Conservation (phyloP, 2,888 invertebrate species). For the Galerucella calmariensis region DNA sequence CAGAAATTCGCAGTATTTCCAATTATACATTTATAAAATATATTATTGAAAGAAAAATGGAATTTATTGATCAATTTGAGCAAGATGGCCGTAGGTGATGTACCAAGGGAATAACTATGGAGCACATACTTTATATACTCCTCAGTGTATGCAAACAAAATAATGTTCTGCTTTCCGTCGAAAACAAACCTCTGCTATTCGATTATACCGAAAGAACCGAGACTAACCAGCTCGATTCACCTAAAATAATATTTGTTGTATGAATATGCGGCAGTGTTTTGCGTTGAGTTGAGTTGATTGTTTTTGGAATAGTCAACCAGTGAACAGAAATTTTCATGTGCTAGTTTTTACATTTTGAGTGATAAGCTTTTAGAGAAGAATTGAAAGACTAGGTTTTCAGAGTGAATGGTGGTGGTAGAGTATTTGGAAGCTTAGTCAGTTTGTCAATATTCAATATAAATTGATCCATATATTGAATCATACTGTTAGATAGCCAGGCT, state of each 20-base stretch:
- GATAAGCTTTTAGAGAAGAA: slow-evolving; percentile 3
- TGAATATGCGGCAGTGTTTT: slow-evolving; percentile 23
- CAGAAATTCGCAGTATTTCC: too few species aligned
- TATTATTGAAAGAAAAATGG: too few species aligned
- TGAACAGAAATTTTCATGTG: neutral
- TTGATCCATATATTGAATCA: too few species aligned
- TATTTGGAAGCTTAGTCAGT: too few species aligned
- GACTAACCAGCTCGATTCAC: slow-evolving; percentile 31
- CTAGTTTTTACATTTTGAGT: neutral
- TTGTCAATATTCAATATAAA: too few species aligned
- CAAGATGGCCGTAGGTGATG: neutral
- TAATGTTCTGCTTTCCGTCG: slow-evolving; percentile 28
- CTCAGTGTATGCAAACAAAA: neutral
- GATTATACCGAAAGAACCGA: slow-evolving; percentile 40
- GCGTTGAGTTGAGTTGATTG: slow-evolving; percentile 16
- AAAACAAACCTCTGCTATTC: slow-evolving; percentile 47
- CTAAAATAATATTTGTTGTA: slow-evolving; percentile 36
- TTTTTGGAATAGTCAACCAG: neutral
- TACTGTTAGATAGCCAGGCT: too few species aligned
- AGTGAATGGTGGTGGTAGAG: too few species aligned
- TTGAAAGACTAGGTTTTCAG: neutral
- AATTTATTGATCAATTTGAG: neutral
- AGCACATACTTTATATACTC: neutral
- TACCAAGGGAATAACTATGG: neutral
- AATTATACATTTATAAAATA: too few species aligned